Evolutionary conservation across 1,140 invertebrate species (phyloP), one percentile per base, ranked within the genome.

Genomic region (Trialeurodes vaporariorum): DNA sequence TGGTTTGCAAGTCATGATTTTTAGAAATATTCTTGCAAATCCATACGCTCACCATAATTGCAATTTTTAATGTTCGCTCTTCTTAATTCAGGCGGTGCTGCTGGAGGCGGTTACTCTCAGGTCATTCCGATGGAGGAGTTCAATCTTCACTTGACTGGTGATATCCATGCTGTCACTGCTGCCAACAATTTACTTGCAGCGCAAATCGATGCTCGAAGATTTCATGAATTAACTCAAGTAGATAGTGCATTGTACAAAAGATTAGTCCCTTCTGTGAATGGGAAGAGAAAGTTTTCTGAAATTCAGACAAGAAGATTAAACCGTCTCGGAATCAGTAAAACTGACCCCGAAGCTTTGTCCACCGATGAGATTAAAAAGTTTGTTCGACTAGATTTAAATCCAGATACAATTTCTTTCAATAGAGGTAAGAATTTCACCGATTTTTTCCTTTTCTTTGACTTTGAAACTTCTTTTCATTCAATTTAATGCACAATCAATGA

Each of bases 101-200:
- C 95, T 66, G 95, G 94, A 22, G 95, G 95, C 69, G 96, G 96
- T 24, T 98, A 98, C 79, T 86, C 88, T 1, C 80, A 94, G 83
- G 94, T 98, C 0, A 98, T 99, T 73, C 97, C 98, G 0, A 99
- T 99, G 98, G 96, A 99, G 80, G 98, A 99, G 74, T 98, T 99
- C 77, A 99, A 99, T 81, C 84, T 99, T 12, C 98, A 99, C 79
- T 81, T 99, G 62, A 99, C 97, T 9, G 98, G 96, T 22, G 98
- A 99, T 76, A 98, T 99, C 71, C 98, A 99, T 79, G 97, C 97
- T 0, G 91, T 99, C 2, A 92, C 92, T 0, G 96, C 95, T 2
- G 97, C 98, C 9, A 98, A 99, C 79, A 99, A 99, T 81, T 81
- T 99, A 5, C 78, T 99, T 0, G 95, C 97, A 23, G 96, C 96